These are phyloP conservation scores for Vidua chalybeata DNA, from an alignment of 2,113 vertebrate genomes.

Conservation along the genomic window DNA sequence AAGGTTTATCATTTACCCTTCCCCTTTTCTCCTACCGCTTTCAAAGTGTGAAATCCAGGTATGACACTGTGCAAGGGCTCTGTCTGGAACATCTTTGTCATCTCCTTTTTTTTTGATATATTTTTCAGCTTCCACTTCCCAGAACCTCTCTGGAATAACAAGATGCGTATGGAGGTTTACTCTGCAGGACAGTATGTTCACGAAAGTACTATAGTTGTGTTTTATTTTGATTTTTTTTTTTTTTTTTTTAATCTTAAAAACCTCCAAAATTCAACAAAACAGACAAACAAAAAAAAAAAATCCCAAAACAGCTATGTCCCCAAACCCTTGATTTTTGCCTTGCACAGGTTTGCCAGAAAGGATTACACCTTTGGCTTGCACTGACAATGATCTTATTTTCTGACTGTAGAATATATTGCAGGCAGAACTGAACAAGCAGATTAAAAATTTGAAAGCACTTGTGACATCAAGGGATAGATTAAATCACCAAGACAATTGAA, in stretches of 20 bases:
- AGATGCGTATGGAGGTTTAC: not conserved
- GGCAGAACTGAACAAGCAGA: not conserved
- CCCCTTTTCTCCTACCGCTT: not conserved
- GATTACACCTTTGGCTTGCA: not conserved
- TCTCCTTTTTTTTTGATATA: rapidly evolving
- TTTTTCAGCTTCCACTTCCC: not conserved
- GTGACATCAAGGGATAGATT: not conserved
- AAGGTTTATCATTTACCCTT: not conserved
- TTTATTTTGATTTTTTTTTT: not conserved
- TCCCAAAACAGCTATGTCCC: not conserved
- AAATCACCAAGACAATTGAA: constrained; percentile 9
- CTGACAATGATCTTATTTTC: not conserved
- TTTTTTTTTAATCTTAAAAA: not conserved
- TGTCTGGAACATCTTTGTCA: not conserved
- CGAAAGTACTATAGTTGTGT: not conserved
- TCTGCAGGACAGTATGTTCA: not conserved
- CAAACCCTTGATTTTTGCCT: not conserved
- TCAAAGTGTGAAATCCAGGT: not conserved
- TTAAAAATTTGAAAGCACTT: constrained; percentile 3
- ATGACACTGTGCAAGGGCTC: not conserved
- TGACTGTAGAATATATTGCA: not conserved
- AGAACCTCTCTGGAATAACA: not conserved
- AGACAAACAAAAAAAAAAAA: not conserved
- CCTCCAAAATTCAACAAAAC: rapidly evolving
- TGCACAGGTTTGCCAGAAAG: not conserved